Base-by-base conservation (phyloP, 2,113 vertebrate genomes). In the Sardina pilchardus region DNA sequence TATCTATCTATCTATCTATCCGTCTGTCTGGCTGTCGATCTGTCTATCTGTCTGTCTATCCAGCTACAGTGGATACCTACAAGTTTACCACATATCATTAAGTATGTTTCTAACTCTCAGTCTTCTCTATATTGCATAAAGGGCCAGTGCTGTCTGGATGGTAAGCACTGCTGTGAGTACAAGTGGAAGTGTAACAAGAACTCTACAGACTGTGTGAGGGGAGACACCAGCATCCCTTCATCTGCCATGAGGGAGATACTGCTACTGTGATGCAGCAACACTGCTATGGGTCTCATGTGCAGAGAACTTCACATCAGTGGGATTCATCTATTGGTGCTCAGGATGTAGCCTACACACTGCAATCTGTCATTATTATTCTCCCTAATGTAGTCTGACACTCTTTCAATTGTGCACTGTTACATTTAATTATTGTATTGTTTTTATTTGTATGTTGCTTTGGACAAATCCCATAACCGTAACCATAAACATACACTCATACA, bases 131-230 rank as follows among this genome's bases (percentile, higher is more conserved):
- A 63, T 86, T 92, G 89, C 87, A 89, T 14, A 78, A 36, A 96
- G 95, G 95, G 90, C 5, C 6, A 67, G 10, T 95, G 94, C 43
- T 96, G 95, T 84, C 0, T 26, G 2, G 95, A 95, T 88, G 93
- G 92, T 0, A 2, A 1, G 19, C 94, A 96, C 87, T 94, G 94
- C 91, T 93, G 94, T 88, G 10, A 91, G 56, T 90, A 89, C 85
- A 91, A 94, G 24, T 93, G 88, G 43, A 90, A 0, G 1, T 96
- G 94, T 6, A 87, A 91, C 36, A 0, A 83, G 1, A 44, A 56
- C 43, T 91, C 88, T 9, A 2, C 53, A 12, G 34, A 21, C 4
- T 96, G 94, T 89, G 90, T 0, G 21, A 80, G 1, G 17, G 14
- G 71, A 39, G 89, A 87, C 81, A 47, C 75, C 78, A 48, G 44